Evolutionary conservation across 2,797 vertebrate genomes (phyloP), one percentile per base, ranked within the genome.

Genomic region (Protosalanx chinensis): DNA sequence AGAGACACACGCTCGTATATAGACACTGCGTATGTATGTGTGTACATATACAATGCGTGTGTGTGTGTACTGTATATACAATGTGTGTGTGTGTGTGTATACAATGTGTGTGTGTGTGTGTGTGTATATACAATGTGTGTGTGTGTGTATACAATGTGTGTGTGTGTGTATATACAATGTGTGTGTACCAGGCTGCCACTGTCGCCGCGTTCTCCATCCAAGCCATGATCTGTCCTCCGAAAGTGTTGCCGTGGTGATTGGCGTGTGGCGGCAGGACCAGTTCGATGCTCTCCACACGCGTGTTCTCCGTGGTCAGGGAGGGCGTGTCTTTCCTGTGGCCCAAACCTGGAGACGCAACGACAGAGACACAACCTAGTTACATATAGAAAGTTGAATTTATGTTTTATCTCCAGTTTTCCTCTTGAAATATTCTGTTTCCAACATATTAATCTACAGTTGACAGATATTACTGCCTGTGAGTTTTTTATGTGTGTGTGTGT

Each of bases 231-330:
- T 93, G 93, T 18, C 91, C 91, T 71, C 91, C 90, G 64, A 92
- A 94, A n/a, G 93, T 91, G 77, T 92, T 94, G 74, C 91, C 92
- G 4, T 93, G 91, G 78, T 93, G 93, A 82, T 94, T 93, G 70
- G 92, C 92, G 7, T 92, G 91, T 58, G 91, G 88, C 10, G 91
- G 92, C 60, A 92, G 87, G 70, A 93, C 91, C 46, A 93, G 91
- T 67, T 94, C 91, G 70, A 85, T 90, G 79, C 91, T 93, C 83
- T 93, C 88, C 0, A 93, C 88, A 0, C 71, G 78, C 5, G 91
- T 93, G 53, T 75, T 69, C 4, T 77, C 81, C 18, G 90, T 82
- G 18, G 86, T 83, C 72, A 89, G 68, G 0, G 61, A 74, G 8
- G 66, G 76, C 49, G 20, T 18, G 30, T 69, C 62, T 46, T 49